phyloP scores from a whole-genome alignment of 2,113 vertebrate genomes.

The Myxocyprinus asiaticus region DNA sequence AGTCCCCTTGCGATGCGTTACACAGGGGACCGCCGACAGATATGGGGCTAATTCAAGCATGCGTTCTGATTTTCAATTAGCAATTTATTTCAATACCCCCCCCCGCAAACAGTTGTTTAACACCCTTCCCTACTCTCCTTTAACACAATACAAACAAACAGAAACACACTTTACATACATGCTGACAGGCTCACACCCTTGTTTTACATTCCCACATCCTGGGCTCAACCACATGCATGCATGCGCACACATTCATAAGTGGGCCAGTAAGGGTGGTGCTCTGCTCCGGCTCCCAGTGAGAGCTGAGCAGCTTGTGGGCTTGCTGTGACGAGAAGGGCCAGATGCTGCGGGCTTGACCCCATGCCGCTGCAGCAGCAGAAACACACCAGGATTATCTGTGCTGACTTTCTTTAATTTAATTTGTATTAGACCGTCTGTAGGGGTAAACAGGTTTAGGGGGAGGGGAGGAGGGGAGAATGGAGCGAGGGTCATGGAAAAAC shows the following conservation, averaged over 20 bases:
- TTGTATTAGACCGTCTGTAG: slow-evolving; percentile 73
- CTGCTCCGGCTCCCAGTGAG: slow-evolving; percentile 39
- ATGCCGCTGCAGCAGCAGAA: slow-evolving; percentile 60
- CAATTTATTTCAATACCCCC: neutral
- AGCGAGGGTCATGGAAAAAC: slow-evolving; percentile 44
- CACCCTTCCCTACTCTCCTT: slow-evolving; percentile 21
- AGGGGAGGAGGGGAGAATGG: slow-evolving; percentile 50
- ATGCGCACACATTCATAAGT: slow-evolving; percentile 42
- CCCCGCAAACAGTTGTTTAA: neutral
- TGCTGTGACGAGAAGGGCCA: slow-evolving; percentile 65
- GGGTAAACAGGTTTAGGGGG: slow-evolving; percentile 65
- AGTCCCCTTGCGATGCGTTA: slow-evolving; percentile 47
- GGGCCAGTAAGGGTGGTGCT: slow-evolving; percentile 14
- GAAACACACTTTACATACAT: slow-evolving; percentile 19
- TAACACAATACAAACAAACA: slow-evolving; percentile 24
- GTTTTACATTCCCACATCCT: slow-evolving; percentile 35
- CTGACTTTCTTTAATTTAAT: slow-evolving; percentile 79
- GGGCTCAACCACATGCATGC: slow-evolving; percentile 37
- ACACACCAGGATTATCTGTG: slow-evolving; percentile 74
- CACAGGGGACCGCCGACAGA: neutral
- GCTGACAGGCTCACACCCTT: slow-evolving; percentile 32
- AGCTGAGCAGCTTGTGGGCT: slow-evolving; percentile 69
- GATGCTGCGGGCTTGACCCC: slow-evolving; percentile 66
- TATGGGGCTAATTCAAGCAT: slow-evolving; percentile 15
- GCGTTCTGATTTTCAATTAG: slow-evolving; percentile 2